A percentile compares a stretch with the other conserved stretches of the same genome.
Conservation (phyloP, 1,140 invertebrate genomes). For the Tyrophagus putrescentiae region DNA sequence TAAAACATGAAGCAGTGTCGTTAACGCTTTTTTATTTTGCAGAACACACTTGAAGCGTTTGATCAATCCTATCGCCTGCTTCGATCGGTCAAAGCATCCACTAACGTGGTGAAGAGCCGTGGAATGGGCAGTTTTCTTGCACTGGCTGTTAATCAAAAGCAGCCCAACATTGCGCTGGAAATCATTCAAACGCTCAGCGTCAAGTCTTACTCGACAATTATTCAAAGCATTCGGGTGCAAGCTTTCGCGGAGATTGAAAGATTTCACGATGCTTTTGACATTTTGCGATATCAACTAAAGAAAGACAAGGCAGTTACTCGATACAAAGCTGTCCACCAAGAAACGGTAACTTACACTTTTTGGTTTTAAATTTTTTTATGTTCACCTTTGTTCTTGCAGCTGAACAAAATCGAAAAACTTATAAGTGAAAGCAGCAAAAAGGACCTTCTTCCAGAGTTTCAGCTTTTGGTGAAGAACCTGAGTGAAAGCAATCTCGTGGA, state of each 20-base stretch:
- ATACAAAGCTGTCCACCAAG: not conserved
- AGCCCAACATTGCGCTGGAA: constrained; percentile 50
- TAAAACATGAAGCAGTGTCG: not conserved
- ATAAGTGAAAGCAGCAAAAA: not conserved
- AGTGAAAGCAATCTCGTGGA: not conserved
- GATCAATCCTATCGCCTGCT: constrained; percentile 47
- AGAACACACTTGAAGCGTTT: constrained; percentile 54
- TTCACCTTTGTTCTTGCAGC: not conserved
- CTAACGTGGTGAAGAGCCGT: constrained; percentile 42
- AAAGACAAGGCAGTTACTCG: constrained; percentile 35
- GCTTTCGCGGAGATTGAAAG: constrained; percentile 45
- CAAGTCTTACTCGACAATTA: constrained; percentile 44
- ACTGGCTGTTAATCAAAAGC: constrained; percentile 50
- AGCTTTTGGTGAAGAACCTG: not conserved
- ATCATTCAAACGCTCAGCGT: constrained; percentile 39
- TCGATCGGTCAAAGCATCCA: constrained; percentile 40
- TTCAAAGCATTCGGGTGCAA: constrained; percentile 49
- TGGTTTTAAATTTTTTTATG: not conserved
- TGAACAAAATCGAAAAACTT: not conserved
- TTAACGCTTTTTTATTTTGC: constrained; percentile 11
- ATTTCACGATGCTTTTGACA: constrained; percentile 46
- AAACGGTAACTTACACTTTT: constrained; percentile 2
- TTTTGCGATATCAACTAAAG: constrained; percentile 43
- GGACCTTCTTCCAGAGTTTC: not conserved
- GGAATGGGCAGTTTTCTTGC: constrained; percentile 43